Evolutionary conservation across 2,797 vertebrate species (phyloP).

Genomic region (Enteromius treurensis): DNA sequence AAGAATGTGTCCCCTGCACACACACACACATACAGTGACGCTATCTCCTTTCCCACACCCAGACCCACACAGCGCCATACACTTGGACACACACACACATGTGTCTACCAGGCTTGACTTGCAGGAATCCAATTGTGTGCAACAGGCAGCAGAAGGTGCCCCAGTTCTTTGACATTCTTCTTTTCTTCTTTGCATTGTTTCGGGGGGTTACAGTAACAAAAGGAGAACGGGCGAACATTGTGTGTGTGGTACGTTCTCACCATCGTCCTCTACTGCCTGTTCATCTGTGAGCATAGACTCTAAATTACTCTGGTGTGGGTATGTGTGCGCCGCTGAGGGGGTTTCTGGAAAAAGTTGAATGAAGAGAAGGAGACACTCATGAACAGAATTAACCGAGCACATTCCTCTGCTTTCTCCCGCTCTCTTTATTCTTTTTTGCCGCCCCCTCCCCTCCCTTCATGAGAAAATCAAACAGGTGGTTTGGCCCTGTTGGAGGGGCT

Average conservation of each 20-base stretch:
- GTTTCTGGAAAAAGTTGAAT: slow-evolving; percentile 79
- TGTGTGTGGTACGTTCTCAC: slow-evolving; percentile 59
- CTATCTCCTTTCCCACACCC: slow-evolving; percentile 73
- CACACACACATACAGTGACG: slow-evolving; percentile 55
- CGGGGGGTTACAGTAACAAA: slow-evolving; percentile 69
- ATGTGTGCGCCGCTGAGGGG: slow-evolving; percentile 44
- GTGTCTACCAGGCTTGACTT: slow-evolving; percentile 62
- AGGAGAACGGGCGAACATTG: slow-evolving; percentile 65
- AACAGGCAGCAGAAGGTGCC: slow-evolving; percentile 78
- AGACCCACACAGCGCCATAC: slow-evolving; percentile 44
- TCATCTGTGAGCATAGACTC: slow-evolving; percentile 49
- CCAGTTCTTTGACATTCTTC: slow-evolving; percentile 79
- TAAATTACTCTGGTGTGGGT: slow-evolving; percentile 54
- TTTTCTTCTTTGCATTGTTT: slow-evolving; percentile 75
- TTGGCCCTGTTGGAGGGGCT: slow-evolving; percentile 82
- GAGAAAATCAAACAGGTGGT: slow-evolving; percentile 88
- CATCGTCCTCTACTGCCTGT: slow-evolving; percentile 47
- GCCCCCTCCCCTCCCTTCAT: slow-evolving; percentile 73
- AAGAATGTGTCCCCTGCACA: slow-evolving; percentile 72
- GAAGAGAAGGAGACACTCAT: slow-evolving; percentile 79
- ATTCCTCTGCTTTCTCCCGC: slow-evolving; percentile 78
- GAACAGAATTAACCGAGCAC: slow-evolving; percentile 81
- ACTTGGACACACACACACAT: slow-evolving; percentile 40
- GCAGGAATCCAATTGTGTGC: slow-evolving; percentile 75
- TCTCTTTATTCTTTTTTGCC: slow-evolving; percentile 29